Percentiles rank a stretch among this genome's conserved stretches.
Conservation (phyloP, 2,113 vertebrate genomes). For the Channa maculata region DNA sequence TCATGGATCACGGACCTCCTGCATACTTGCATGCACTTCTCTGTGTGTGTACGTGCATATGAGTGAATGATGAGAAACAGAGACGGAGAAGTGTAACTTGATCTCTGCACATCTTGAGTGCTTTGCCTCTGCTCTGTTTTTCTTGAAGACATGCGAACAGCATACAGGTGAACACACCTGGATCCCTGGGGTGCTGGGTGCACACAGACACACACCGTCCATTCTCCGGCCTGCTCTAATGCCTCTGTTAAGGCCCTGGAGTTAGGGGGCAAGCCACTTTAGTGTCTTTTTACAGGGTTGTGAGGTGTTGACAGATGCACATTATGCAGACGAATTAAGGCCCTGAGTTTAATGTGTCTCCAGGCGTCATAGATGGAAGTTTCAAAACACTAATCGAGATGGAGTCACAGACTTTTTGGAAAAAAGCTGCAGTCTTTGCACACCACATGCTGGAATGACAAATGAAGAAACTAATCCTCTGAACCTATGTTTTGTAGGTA, state of each 20-base stretch:
- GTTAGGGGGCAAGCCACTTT: conserved; percentile 42
- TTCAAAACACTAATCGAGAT: conserved; percentile 46
- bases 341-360: conserved; percentile 35
- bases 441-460: conserved; percentile 19
- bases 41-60: conserved; percentile 41
- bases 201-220: conserved; percentile 1
- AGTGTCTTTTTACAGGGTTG: conserved; percentile 52
- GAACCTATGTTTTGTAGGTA: not conserved
- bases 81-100: conserved; percentile 57
- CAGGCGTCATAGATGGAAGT: conserved; percentile 44
- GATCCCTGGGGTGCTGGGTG: conserved; percentile 41
- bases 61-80: conserved; percentile 57
- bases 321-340: conserved; percentile 72
- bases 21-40: conserved; percentile 48
- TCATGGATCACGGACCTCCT: conserved; percentile 77
- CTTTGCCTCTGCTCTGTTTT: conserved; percentile 49
- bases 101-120: conserved; percentile 65
- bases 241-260: conserved; percentile 36
- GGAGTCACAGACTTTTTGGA: conserved; percentile 34
- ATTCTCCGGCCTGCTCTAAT: conserved; percentile 33
- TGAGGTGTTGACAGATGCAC: conserved; percentile 68
- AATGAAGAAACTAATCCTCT: conserved; percentile 13
- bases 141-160: conserved; percentile 61
- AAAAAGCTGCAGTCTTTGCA: conserved; percentile 27
- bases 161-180: conserved; percentile 73